A percentile compares a stretch with the other conserved stretches of the same genome.
Evolutionary conservation across 30 jellyfish, hydroid and myxozoan species (phyloP).

Genomic region (Cassiopea andromeda): DNA sequence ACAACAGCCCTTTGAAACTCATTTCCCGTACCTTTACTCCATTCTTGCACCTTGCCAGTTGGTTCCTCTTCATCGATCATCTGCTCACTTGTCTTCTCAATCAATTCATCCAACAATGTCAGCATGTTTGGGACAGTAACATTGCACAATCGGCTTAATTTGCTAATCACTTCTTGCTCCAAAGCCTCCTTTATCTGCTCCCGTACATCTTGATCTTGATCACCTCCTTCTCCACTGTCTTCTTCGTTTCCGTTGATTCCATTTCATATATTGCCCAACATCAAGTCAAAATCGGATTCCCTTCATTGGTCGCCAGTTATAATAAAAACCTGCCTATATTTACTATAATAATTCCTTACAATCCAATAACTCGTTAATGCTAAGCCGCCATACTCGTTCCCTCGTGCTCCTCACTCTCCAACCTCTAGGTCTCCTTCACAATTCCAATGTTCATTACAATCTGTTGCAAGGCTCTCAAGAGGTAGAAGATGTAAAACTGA

Average conservation of each 20-base stretch:
- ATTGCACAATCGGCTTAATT: background rate
- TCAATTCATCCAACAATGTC: constrained; percentile 18
- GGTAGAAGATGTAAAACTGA: too few species aligned
- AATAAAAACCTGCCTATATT: background rate
- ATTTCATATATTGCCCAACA: background rate
- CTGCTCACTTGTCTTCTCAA: constrained; percentile 37
- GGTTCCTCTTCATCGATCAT: constrained; percentile 47
- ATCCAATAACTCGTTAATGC: background rate
- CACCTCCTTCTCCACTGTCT: constrained; percentile 11
- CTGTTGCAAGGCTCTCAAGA: too few species aligned
- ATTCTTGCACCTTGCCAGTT: constrained; percentile 3
- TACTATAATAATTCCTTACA: background rate
- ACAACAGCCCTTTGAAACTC: constrained; percentile 16
- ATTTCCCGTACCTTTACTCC: constrained; percentile 13
- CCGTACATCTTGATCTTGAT: constrained; percentile 19
- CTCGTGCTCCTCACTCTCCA: too few species aligned
- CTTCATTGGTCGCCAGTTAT: constrained; percentile 48
- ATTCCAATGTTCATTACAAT: too few species aligned
- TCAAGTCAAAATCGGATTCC: constrained; percentile 2
- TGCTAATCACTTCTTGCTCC: constrained; percentile 3
- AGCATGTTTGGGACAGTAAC: constrained; percentile 30
- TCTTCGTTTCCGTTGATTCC: constrained; percentile 12
- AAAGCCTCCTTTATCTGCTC: constrained; percentile 36
- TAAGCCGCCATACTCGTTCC: too few species aligned
- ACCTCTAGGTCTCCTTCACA: too few species aligned